phyloP scores from a whole-genome alignment of 1,140 invertebrate genomes.

The Neotoxoptera formosana region DNA sequence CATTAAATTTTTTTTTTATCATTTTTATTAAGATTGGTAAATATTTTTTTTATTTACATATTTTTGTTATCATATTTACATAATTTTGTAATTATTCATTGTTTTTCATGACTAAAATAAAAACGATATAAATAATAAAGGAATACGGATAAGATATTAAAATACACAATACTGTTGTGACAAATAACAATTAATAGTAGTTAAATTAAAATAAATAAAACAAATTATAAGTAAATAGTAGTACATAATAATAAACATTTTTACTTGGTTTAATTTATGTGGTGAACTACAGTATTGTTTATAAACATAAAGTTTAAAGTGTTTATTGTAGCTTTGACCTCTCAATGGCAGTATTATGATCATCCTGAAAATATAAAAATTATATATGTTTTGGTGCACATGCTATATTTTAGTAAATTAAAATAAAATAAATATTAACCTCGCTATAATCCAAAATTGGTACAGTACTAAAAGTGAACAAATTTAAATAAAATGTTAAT shows the following conservation, averaged over 20 bases:
- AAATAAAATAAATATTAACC: slow-evolving; percentile 62
- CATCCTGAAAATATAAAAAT: slow-evolving; percentile 46
- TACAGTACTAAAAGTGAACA: slow-evolving; percentile 68
- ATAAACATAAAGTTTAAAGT: neutral
- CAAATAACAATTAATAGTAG: neutral
- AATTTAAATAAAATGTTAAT: slow-evolving; percentile 47
- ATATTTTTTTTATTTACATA: slow-evolving; percentile 34
- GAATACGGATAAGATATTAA: neutral
- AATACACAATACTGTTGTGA: neutral
- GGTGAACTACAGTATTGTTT: neutral
- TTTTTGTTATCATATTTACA: slow-evolving; percentile 16
- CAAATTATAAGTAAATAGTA: neutral
- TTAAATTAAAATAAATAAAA: slow-evolving; percentile 26
- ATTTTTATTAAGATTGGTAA: slow-evolving; percentile 5
- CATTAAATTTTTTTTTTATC: slow-evolving; percentile 49
- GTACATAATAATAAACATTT: neutral
- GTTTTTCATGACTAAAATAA: slow-evolving; percentile 1
- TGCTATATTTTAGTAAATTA: neutral
- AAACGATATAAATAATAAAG: neutral
- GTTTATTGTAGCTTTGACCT: slow-evolving; percentile 25
- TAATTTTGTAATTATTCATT: neutral
- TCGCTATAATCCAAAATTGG: slow-evolving; percentile 89
- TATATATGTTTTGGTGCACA: neutral
- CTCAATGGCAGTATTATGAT: slow-evolving; percentile 49
- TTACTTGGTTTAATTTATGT: neutral